These are phyloP conservation scores for Ctenosaura bakeri DNA, from an alignment of 2,797 vertebrate species.

Conservation along the genomic window DNA sequence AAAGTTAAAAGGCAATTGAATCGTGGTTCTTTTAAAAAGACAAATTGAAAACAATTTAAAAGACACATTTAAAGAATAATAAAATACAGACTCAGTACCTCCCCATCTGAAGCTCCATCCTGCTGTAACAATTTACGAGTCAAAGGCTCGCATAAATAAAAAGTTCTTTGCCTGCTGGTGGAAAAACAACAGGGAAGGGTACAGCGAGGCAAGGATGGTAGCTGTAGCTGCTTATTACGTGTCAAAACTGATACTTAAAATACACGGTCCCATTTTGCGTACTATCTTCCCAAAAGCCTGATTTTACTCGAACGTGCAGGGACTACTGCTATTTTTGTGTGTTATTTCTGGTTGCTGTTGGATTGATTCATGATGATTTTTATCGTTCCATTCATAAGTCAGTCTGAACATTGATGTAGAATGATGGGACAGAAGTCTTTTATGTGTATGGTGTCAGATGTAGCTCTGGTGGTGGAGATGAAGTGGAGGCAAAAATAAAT, in stretches of 20 bases:
- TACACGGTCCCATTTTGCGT: neutral
- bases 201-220: neutral
- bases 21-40: no score
- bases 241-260: neutral
- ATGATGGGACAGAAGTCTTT: neutral
- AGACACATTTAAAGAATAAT: no score
- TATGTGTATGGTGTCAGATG: neutral
- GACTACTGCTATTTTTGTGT: neutral
- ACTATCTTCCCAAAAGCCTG: neutral
- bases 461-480: neutral
- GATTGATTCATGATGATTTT: neutral
- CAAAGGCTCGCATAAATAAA: no score
- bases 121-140: no score
- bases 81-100: no score
- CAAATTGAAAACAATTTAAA: no score
- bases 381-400: neutral
- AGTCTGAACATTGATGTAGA: neutral
- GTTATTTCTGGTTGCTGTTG: neutral
- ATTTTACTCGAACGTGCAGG: neutral
- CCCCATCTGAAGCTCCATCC: no score
- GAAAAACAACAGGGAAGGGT: no score
- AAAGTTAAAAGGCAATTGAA: no score
- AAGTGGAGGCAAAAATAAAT: neutral
- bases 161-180: no score
- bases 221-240: neutral